Evolutionary conservation across 2,888 invertebrate species (phyloP).

Genomic region (Philhelius pedissequus): DNA sequence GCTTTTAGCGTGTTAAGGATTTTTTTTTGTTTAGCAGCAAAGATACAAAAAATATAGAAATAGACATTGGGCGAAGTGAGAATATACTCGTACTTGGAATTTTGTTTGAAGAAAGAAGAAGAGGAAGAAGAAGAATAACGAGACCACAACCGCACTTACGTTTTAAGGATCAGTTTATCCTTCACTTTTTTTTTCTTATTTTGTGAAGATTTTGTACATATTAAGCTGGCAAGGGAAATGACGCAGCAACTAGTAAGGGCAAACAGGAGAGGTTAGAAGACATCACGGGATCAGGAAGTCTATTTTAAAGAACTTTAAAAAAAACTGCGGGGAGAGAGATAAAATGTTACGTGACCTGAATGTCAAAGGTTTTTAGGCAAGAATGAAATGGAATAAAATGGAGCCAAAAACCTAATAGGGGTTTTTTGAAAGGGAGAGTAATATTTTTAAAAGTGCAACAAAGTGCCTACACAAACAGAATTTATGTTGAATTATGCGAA

Average conservation of each 20-base stretch:
- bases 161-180: slow-evolving; percentile 41
- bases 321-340: slow-evolving; percentile 13
- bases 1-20: slow-evolving; percentile 21
- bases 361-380: not conserved
- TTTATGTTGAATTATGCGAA: not conserved
- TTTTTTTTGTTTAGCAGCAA: not conserved
- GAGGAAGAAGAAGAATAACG: not conserved
- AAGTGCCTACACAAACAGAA: not conserved
- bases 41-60: not conserved
- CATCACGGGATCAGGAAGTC: not conserved
- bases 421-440: not conserved
- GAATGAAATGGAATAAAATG: not conserved
- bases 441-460: not conserved
- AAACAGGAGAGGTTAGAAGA: not conserved
- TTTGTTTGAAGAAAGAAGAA: not conserved
- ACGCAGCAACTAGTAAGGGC: slow-evolving; percentile 30
- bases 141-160: slow-evolving; percentile 27
- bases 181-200: not conserved
- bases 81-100: slow-evolving; percentile 18
- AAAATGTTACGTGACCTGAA: slow-evolving; percentile 46
- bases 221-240: not conserved
- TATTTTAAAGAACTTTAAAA: slow-evolving; percentile 26
- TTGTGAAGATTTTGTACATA: slow-evolving; percentile 1
- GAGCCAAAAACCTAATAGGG: not conserved
- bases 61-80: slow-evolving; percentile 8